Base-by-base conservation (phyloP, 2,888 invertebrate genomes). In the Gryllus longicercus region DNA sequence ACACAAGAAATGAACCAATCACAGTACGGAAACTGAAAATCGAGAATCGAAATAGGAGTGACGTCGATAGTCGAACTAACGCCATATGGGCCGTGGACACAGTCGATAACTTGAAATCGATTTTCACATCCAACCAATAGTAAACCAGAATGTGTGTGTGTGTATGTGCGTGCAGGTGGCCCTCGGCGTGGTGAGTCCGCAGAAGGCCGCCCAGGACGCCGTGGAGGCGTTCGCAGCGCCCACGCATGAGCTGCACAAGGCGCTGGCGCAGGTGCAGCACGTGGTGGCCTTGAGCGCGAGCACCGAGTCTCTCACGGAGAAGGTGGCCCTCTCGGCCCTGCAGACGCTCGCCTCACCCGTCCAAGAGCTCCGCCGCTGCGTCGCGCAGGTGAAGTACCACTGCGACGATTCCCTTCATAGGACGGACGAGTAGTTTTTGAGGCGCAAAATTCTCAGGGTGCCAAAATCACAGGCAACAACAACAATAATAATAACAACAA, bases 281-380 rank as follows among this genome's bases (percentile, higher is more conserved):
- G 76, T 82, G 25, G 79, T 78, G 12, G 21, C 77, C 38, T 38
- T 79, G n/a, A 81, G 78, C 49, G 74, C 74, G 5, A 50, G 78
- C 74, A 74, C 77, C 16, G 76, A 80, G 74, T 50, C 74, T 25
- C 77, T 84, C 75, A 81, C 84, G 8, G 84, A 84, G 78, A 81
- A 83, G 78, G 80, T 82, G 21, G 49, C 79, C 18, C 18, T 82
- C 14, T 50, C 82, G 0, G 76, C 50, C 25, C 51, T 82, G 38
- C 74, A 80, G 76, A 78, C 82, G 14, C 76, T 81, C 18, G 81
- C 80, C 14, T 51, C 80, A 49, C 76, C 81, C 1, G 74, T 81
- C 12, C 49, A 79, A 18, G 82, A 82, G 74, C 74, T 83, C 16
- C 82, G 81, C 16, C 79, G 82, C 38, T 81, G 79, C 50, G 78